phyloP scores from a whole-genome alignment of 2,113 vertebrate species.

The Octodon degus region DNA sequence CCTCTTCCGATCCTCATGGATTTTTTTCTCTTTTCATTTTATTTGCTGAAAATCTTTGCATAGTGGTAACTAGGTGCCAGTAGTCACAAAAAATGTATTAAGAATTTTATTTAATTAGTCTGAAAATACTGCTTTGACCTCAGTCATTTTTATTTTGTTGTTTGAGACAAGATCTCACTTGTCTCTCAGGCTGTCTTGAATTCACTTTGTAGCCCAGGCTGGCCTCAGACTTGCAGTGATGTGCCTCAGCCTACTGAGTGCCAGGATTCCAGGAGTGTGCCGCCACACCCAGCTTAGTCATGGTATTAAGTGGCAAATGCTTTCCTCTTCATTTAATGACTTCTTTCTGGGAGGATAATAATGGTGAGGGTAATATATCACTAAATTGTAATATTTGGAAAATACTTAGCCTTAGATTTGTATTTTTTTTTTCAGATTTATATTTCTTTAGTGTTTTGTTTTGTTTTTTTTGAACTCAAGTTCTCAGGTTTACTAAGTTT shows the following conservation, averaged over 20 bases:
- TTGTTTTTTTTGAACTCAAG: not conserved
- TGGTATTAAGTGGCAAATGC: not conserved
- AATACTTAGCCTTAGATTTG: not conserved
- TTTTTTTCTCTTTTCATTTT: conserved; percentile 4
- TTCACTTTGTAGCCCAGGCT: not conserved
- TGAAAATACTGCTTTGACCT: not conserved
- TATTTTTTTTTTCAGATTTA: not conserved
- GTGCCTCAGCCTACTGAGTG: not conserved
- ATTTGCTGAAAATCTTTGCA: conserved; percentile 33
- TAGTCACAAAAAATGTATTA: not conserved
- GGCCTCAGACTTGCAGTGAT: not conserved
- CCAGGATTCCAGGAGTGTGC: not conserved
- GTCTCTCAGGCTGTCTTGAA: not conserved
- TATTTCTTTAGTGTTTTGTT: not conserved
- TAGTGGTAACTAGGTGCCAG: not conserved
- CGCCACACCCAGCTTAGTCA: not conserved
- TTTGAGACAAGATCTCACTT: not conserved
- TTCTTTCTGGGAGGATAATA: not conserved
- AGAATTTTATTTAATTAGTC: not conserved
- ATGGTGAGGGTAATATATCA: not conserved
- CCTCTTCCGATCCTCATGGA: not conserved
- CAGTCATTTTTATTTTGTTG: not conserved
- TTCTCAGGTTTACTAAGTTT: not conserved
- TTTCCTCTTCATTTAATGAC: not conserved
- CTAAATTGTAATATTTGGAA: conserved; percentile 11